A percentile compares a stretch with the other conserved stretches of the same genome.
phyloP scores from a whole-genome alignment of 2,888 invertebrate genomes.

The Nymphalis polychloros region DNA sequence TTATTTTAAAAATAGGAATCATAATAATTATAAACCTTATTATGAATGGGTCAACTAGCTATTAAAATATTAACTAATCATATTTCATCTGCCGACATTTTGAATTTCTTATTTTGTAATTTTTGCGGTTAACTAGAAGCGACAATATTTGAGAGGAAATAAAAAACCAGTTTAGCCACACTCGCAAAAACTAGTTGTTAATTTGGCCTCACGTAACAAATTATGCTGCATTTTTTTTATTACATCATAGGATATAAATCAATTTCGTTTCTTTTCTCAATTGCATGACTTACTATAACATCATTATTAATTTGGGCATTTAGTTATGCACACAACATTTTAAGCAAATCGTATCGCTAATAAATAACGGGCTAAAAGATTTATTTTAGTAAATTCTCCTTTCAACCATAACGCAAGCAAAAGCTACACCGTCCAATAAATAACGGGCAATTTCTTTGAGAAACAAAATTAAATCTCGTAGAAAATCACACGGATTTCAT shows the following conservation, averaged over 20 bases:
- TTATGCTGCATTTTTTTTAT: too few relatives aligned
- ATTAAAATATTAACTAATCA: background rate
- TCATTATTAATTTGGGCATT: too few relatives aligned
- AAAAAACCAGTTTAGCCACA: constrained; percentile 21
- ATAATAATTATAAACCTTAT: too few relatives aligned
- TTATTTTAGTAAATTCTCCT: background rate
- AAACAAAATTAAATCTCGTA: constrained; percentile 55
- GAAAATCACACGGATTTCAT: constrained; percentile 60
- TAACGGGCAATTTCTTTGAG: constrained; percentile 35
- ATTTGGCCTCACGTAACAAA: constrained; percentile 3
- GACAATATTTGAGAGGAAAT: constrained; percentile 6
- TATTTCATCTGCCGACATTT: background rate
- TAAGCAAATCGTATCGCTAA: background rate
- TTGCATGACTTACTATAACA: too few relatives aligned
- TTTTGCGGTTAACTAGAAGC: background rate
- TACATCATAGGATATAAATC: background rate
- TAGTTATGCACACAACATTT: too few relatives aligned
- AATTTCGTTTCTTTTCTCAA: too few relatives aligned
- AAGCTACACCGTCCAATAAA: constrained; percentile 31
- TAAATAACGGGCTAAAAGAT: background rate
- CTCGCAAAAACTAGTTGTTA: constrained; percentile 21
- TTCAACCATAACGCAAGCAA: background rate
- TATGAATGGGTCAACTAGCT: too few relatives aligned
- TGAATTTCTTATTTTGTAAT: too few relatives aligned
- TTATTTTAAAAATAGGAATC: background rate